These are phyloP conservation scores for rat (Rattus norvegicus) DNA, from an alignment of 2,113 vertebrate species.

Conservation along the genomic window GRCr8 NC_086034.1:18878501-18879000, in stretches of 20 bases:
- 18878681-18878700: not conserved
- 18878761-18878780: not conserved
- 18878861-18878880: constrained; percentile 76
- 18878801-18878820: not conserved
- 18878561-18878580: not conserved
- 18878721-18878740: not conserved
- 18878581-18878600: not conserved
- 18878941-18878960: constrained; percentile 84
- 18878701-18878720: not conserved
- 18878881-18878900: constrained; percentile 81
- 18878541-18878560: constrained; percentile 77
- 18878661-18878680: not conserved
- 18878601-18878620: constrained; percentile 28
- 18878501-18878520: not conserved
- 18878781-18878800: not conserved
- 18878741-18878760: too few relatives aligned
- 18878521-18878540: constrained; percentile 70
- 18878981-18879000: not conserved
- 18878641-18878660: constrained; percentile 2
- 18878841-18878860: not conserved
- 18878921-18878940: constrained; percentile 79
- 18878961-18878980: constrained; percentile 79
- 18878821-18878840: not conserved
- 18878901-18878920: constrained; percentile 86
- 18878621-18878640: not conserved